Evolutionary conservation across 2,888 invertebrate genomes (phyloP).

Genomic region (Drosophila recens): DNA sequence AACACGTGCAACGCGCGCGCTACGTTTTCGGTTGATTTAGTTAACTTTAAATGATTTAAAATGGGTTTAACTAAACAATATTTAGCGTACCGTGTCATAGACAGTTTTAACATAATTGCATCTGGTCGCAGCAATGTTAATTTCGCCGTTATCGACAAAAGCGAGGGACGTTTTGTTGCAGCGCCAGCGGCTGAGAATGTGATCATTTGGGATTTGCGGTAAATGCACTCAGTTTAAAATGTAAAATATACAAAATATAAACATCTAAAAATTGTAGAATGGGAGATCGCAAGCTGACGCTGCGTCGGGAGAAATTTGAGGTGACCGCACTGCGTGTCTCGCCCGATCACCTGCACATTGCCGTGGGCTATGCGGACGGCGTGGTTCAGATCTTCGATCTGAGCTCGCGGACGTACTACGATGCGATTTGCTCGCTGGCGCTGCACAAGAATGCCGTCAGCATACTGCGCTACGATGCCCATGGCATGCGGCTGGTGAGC

Average conservation of each 20-base stretch:
- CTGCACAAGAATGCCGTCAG: slow-evolving; percentile 95
- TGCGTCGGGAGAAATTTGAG: slow-evolving; percentile 92
- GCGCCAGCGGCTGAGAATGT: slow-evolving; percentile 98
- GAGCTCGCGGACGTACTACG: slow-evolving; percentile 87
- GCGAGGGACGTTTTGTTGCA: slow-evolving; percentile 93
- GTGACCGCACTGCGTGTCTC: slow-evolving; percentile 92
- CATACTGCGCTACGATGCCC: slow-evolving; percentile 92
- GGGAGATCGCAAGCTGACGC: slow-evolving; percentile 89
- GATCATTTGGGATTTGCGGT: slow-evolving; percentile 96
- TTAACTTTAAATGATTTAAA: slow-evolving; percentile 60
- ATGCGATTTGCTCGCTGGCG: slow-evolving; percentile 88
- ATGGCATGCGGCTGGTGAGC: slow-evolving; percentile 94
- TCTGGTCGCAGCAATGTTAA: slow-evolving; percentile 92
- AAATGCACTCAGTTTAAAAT: slow-evolving; percentile 84
- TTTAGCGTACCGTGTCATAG: slow-evolving; percentile 93
- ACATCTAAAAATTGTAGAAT: slow-evolving; percentile 71
- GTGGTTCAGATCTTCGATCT: slow-evolving; percentile 93
- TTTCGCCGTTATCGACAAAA: slow-evolving; percentile 91
- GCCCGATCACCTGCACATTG: slow-evolving; percentile 91
- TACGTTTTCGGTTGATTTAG: slow-evolving; percentile 24
- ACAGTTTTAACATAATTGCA: slow-evolving; percentile 95
- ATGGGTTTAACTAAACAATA: slow-evolving; percentile 98
- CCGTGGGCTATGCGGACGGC: slow-evolving; percentile 97
- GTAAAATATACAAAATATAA: not conserved
- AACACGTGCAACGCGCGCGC: slow-evolving; percentile 67